phyloP scores from a whole-genome alignment of 2,888 invertebrate species.

The Empis livida region DNA sequence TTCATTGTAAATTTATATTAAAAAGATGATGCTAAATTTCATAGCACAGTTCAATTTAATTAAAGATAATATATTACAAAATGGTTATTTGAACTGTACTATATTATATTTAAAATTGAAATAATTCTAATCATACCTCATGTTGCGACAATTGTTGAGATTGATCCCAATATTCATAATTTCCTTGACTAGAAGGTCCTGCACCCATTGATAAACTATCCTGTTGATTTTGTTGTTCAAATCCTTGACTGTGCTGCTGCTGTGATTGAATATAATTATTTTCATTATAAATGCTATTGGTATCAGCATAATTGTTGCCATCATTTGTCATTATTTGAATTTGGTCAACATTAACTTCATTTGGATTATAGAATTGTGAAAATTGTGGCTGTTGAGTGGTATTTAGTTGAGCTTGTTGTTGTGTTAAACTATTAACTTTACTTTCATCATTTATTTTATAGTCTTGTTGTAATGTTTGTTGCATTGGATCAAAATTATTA shows the following conservation, averaged over 20 bases:
- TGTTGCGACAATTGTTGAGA: constrained; percentile 10
- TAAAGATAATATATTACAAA: no score
- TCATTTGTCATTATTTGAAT: neutral
- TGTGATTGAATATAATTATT: constrained; percentile 7
- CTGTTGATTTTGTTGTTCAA: constrained; percentile 12
- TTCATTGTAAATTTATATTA: no score
- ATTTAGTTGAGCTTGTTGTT: constrained; percentile 7
- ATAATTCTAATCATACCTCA: constrained; percentile 11
- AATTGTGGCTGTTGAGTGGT: constrained; percentile 10
- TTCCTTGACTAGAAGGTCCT: constrained; percentile 1
- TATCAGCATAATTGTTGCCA: constrained; percentile 5
- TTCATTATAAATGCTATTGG: neutral
- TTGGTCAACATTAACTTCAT: constrained; percentile 5
- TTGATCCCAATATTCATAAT: constrained; percentile 14
- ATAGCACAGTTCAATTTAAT: no score
- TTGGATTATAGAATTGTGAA: constrained; percentile 9
- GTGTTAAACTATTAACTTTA: constrained; percentile 6
- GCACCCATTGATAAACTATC: constrained; percentile 1
- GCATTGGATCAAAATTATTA: constrained; percentile 11
- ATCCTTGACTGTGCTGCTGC: constrained; percentile 6
- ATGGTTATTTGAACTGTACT: no score
- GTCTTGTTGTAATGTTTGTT: constrained; percentile 9
- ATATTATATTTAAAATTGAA: neutral
- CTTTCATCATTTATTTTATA: neutral
- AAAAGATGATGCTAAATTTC: no score